phyloP scores from a whole-genome alignment of 2,888 invertebrate species.

The Macaria liturata region DNA sequence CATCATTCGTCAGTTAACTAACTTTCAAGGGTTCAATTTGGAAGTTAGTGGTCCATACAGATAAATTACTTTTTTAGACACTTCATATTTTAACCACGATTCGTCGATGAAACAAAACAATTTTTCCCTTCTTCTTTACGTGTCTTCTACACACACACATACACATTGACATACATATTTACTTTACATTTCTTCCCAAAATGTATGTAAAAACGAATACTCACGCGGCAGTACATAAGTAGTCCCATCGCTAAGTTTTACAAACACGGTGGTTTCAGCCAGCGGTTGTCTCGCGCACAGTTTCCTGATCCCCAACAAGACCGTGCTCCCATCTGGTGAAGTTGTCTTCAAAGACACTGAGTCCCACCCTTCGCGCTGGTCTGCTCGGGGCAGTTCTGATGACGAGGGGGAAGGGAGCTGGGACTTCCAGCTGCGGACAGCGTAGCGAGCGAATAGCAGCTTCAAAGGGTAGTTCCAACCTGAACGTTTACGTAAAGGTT shows the following conservation, averaged over 20 bases:
- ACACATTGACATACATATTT: too few species aligned
- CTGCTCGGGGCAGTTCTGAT: constrained; percentile 44
- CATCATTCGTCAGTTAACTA: too few species aligned
- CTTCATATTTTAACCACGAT: too few species aligned
- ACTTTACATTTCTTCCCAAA: too few species aligned
- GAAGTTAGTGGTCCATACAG: too few species aligned
- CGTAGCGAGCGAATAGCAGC: constrained; percentile 61
- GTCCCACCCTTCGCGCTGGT: constrained; percentile 62
- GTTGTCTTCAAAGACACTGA: constrained; percentile 75
- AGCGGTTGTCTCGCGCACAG: constrained; percentile 65
- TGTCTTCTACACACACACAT: too few species aligned
- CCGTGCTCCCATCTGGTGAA: constrained; percentile 80
- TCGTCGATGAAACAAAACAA: too few species aligned
- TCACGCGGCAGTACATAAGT: constrained; percentile 61
- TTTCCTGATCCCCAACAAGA: constrained; percentile 81
- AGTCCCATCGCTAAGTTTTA: constrained; percentile 69
- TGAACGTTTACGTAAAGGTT: constrained; percentile 32
- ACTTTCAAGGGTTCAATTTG: too few species aligned
- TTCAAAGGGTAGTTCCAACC: constrained; percentile 79
- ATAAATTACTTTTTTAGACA: too few species aligned
- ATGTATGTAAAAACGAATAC: constrained; percentile 31
- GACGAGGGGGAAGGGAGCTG: constrained; percentile 35
- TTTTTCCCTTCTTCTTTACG: too few species aligned
- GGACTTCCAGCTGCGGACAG: constrained; percentile 65
- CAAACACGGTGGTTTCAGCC: constrained; percentile 81